Evolutionary conservation across 2,797 vertebrate species (phyloP).

Genomic region (Cirrhinus molitorella): DNA sequence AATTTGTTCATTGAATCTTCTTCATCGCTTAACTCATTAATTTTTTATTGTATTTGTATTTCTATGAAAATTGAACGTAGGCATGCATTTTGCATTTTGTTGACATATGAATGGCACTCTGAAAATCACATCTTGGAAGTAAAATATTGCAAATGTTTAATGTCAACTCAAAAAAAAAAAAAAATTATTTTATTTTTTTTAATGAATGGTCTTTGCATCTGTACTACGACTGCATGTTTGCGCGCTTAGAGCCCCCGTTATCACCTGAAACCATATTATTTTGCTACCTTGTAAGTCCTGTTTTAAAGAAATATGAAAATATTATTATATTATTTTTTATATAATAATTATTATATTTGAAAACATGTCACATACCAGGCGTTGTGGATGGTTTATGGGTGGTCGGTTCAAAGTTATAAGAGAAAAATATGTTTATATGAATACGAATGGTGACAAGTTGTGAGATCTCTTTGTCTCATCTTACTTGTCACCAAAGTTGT

Average conservation of each 20-base stretch:
- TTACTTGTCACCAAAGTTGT: not conserved
- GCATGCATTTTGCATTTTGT: too few relatives aligned
- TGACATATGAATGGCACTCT: too few relatives aligned
- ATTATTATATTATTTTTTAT: too few relatives aligned
- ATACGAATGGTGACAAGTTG: not conserved
- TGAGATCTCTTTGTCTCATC: slow-evolving; percentile 12
- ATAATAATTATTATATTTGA: too few relatives aligned
- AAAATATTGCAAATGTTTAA: not conserved
- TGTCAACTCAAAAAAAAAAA: not conserved
- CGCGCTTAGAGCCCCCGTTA: not conserved
- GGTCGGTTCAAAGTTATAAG: slow-evolving; percentile 6
- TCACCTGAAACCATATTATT: slow-evolving; percentile 16
- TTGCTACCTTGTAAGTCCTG: slow-evolving; percentile 16
- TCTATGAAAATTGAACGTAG: not conserved
- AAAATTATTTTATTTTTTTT: not conserved
- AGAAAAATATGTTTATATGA: slow-evolving; percentile 3
- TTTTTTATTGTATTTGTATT: not conserved
- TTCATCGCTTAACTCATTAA: not conserved
- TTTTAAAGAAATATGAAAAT: not conserved
- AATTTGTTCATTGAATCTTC: not conserved
- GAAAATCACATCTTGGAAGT: not conserved
- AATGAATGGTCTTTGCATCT: not conserved
- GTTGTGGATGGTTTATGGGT: not conserved
- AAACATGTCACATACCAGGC: not conserved
- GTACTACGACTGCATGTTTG: not conserved